A percentile compares a stretch with the other conserved stretches of the same genome.
These are phyloP conservation scores for Typhlomys cinereus DNA, from an alignment of 2,113 vertebrate genomes.

Conservation along the genomic window DNA sequence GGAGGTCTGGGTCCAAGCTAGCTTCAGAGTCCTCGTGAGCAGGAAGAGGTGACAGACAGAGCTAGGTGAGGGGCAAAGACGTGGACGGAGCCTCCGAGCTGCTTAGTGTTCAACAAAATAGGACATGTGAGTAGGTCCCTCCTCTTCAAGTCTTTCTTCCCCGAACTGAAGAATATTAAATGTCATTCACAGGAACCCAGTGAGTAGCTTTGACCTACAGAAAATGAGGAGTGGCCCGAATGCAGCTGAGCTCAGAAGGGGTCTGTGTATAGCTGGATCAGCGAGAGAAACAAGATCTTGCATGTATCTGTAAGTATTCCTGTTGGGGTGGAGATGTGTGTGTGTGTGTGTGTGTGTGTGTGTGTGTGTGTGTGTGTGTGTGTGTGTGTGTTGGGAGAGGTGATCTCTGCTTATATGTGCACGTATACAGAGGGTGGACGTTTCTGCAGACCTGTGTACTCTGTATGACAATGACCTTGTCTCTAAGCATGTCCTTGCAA, in stretches of 20 bases:
- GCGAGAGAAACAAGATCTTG: background rate
- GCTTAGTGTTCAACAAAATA: background rate
- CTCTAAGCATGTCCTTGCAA: slow-evolving; percentile 37
- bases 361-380: background rate
- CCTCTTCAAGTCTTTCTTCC: background rate
- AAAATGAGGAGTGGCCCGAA: background rate
- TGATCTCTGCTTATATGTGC: background rate
- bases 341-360: background rate
- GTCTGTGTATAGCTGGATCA: slow-evolving; percentile 36
- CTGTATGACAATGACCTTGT: slow-evolving; percentile 53
- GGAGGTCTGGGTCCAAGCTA: background rate
- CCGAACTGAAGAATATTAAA: background rate
- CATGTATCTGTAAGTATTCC: background rate
- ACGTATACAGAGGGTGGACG: background rate
- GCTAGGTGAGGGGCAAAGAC: background rate
- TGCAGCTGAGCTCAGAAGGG: background rate
- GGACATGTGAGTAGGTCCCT: background rate
- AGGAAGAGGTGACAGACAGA: background rate
- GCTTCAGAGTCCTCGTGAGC: background rate
- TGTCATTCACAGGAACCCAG: background rate
- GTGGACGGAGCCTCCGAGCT: too few species aligned
- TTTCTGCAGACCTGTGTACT: slow-evolving; percentile 38
- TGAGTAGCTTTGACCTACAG: background rate
- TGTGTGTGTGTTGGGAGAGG: background rate
- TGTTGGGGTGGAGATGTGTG: background rate